These are phyloP conservation scores for Urocyon cinereoargenteus DNA, from an alignment of 2,797 vertebrate genomes.

Conservation along the genomic window DNA sequence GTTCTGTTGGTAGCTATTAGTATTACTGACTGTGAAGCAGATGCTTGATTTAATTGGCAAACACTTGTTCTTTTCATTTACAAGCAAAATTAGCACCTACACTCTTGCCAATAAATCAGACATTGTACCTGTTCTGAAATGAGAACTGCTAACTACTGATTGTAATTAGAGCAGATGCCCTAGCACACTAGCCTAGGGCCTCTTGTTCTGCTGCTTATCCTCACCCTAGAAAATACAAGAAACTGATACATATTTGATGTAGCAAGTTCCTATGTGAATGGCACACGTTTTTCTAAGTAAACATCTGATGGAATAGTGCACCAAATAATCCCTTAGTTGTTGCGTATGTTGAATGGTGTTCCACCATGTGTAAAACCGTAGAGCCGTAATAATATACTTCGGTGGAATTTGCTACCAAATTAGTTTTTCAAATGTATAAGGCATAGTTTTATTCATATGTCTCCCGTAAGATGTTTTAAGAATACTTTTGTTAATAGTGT, in stretches of 20 bases:
- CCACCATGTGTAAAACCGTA: neutral
- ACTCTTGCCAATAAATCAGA: constrained; percentile 83
- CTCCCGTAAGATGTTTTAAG: neutral
- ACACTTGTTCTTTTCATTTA: constrained; percentile 86
- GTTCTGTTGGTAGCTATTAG: constrained; percentile 86
- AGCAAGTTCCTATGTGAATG: neutral
- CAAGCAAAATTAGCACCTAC: constrained; percentile 82
- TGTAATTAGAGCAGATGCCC: constrained; percentile 78
- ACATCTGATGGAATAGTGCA: neutral
- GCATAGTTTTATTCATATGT: neutral
- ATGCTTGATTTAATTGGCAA: constrained; percentile 88
- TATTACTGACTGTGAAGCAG: constrained; percentile 85
- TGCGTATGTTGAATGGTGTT: neutral
- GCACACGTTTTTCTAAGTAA: neutral
- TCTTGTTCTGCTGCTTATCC: neutral
- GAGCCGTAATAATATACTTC: neutral
- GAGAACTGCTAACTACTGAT: constrained; percentile 72
- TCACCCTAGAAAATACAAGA: constrained; percentile 36
- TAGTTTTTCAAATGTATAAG: neutral
- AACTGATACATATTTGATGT: neutral
- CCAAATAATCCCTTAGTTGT: neutral
- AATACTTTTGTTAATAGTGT: neutral
- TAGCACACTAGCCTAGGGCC: constrained; percentile 35
- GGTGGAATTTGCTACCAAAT: neutral
- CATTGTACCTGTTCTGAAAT: constrained; percentile 76